Evolutionary conservation across 2,113 vertebrate species (phyloP), one percentile per base, ranked within the genome.

Genomic region (Eulacestoma nigropectus): DNA sequence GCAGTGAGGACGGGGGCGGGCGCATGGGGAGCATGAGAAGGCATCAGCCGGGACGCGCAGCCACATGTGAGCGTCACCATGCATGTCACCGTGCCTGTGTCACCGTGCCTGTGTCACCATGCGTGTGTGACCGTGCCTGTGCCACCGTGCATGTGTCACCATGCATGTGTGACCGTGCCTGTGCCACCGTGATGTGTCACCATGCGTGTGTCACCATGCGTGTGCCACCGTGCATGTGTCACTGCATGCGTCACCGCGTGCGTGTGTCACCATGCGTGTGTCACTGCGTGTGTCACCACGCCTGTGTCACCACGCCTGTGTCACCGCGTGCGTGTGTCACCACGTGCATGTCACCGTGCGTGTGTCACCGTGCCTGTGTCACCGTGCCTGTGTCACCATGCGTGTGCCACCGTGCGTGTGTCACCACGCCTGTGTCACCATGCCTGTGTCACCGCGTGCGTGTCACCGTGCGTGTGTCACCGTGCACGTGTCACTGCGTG

Each of bases 341-440:
- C 1, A 0, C 1, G 26, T 5, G 1, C 1, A 16, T 4, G 26
- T 12, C 29, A 55, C 53, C 18, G 46, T 16, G 42, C 11, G 21
- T 57, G 68, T 70, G 67, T 53, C 47, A 30, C 35, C 42, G 6
- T 10, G 56, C 3, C n/a, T 13, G 7, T n/a, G 52, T 12, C 29
- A 55, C 53, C 18, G 46, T 16, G 42, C 7, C 13, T 57, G 68
- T 70, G 67, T 53, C 47, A 30, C 35, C 42, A 4, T 20, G n/a
- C 26, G 26, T 17, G 50, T 55, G 52, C 11, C 53, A 55, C 30
- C 7, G 35, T 26, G n/a, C 5, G 21, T 23, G 46, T 37, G 56
- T 16, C 32, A 56, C 55, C 9, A 9, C 27, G 49, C 8, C 15
- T 29, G 50, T 52, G 50, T 29, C 26, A 52, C 50, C 27, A 19